phyloP scores from a whole-genome alignment of 2,113 vertebrate genomes.

The Laticauda laticaudata region DNA sequence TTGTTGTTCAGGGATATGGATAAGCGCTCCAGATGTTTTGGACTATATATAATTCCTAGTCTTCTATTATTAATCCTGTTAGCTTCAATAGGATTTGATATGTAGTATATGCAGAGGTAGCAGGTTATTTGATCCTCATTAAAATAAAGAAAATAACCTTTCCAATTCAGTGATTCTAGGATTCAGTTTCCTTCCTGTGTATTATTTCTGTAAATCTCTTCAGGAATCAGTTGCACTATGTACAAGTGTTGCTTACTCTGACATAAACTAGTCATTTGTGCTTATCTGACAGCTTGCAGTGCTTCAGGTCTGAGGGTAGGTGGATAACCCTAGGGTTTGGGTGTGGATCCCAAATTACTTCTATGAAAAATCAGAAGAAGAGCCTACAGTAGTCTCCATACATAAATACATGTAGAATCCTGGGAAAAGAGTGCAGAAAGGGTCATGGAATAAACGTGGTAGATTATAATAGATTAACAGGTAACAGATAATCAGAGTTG shows the following conservation, averaged over 20 bases:
- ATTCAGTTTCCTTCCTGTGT: neutral
- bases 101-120: neutral
- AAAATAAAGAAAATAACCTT: neutral
- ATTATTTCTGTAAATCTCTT: neutral
- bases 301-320: neutral
- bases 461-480: neutral
- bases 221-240: neutral
- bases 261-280: neutral
- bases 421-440: neutral
- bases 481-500: too few relatives aligned
- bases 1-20: neutral
- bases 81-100: neutral
- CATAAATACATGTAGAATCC: neutral
- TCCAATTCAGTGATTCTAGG: neutral
- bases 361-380: neutral
- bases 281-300: neutral
- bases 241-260: neutral
- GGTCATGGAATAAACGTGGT: neutral
- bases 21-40: neutral
- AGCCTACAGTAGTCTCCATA: neutral
- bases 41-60: neutral
- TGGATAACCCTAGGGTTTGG: neutral
- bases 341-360: neutral
- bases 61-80: neutral
- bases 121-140: neutral